Base-by-base conservation (phyloP, 1,140 invertebrate genomes). In the Musca vetustissima region DNA sequence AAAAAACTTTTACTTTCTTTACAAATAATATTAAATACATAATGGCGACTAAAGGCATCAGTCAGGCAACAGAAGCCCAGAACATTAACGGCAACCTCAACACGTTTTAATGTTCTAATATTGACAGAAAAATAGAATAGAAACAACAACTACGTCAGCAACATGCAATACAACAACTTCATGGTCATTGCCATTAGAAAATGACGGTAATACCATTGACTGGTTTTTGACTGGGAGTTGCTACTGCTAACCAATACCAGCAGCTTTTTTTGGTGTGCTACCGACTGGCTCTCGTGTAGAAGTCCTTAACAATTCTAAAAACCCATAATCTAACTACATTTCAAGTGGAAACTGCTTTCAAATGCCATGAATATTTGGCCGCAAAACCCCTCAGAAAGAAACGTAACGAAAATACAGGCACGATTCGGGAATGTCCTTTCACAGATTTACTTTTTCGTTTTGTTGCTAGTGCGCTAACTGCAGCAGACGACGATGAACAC, bases 1-100 rank as follows among this genome's bases (percentile, higher is more conserved):
- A n/a, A n/a, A 59, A 59, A 61, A 61, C 57, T 61, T 61, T 61
- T 61, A 61, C 57, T 61, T 61, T 59, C 14, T 17, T 59, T 61
- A 43, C 36, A 19, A 43, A 61, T 61, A 61, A 61, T 61, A 43
- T 61, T 9, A 19, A 36, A 43, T 19, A 61, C 28, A 36, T 21
- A 43, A 61, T 24, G 22, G 14, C 24, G 9, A 15, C 4, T 22
- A 13, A 28, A 59, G 9, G 25, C 17, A 28, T n/a, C 24, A 28
- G 8, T 4, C 28, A 28, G 7, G 15, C 15, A 25, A 6, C 53
- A 17, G 4, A 1, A 36, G 22, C 28, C 36, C 36, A 36, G 8
- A 61, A 36, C 17, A 61, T 61, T 61, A 43, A 61, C n/a, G 57
- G 57, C 57, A 61, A 61, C 36, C n/a, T n/a, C 28, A 61, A 61